Conservation (phyloP, 2,797 vertebrate species). For the Loris lydekkerianus region DNA sequence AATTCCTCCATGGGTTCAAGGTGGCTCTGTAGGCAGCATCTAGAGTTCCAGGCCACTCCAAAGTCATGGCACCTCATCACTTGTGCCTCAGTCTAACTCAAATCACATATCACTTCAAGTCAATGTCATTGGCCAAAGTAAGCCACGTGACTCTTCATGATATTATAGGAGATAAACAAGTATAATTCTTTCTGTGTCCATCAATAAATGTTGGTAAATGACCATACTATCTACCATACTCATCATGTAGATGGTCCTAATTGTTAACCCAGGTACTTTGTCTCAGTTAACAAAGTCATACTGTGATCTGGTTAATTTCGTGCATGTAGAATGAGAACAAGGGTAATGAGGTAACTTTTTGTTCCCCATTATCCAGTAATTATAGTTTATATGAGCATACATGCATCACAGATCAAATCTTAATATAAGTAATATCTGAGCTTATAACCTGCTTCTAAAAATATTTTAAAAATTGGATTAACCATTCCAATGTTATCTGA, state of each 20-base stretch:
- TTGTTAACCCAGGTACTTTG: neutral
- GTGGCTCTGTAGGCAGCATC: neutral
- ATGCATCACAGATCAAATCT: neutral
- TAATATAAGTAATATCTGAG: slow-evolving; percentile 7
- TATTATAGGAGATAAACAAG: neutral
- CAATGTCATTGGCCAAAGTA: neutral
- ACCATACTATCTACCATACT: neutral
- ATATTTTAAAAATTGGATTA: neutral
- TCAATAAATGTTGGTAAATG: slow-evolving; percentile 23
- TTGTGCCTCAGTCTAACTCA: neutral
- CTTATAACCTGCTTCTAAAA: neutral
- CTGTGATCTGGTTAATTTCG: neutral
- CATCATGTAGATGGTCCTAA: neutral
- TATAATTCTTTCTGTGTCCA: neutral
- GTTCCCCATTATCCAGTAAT: neutral
- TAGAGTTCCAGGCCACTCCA: neutral
- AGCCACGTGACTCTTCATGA: neutral
- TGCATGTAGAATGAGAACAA: neutral
- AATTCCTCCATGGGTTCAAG: neutral
- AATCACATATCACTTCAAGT: neutral
- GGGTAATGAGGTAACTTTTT: neutral
- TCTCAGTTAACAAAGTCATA: neutral
- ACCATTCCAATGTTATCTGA: neutral
- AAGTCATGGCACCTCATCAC: neutral
- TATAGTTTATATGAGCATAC: neutral